Percentiles rank a stretch among this genome's conserved stretches.
phyloP scores from a whole-genome alignment of 2,888 invertebrate species.

The Sarcophaga subvicina region DNA sequence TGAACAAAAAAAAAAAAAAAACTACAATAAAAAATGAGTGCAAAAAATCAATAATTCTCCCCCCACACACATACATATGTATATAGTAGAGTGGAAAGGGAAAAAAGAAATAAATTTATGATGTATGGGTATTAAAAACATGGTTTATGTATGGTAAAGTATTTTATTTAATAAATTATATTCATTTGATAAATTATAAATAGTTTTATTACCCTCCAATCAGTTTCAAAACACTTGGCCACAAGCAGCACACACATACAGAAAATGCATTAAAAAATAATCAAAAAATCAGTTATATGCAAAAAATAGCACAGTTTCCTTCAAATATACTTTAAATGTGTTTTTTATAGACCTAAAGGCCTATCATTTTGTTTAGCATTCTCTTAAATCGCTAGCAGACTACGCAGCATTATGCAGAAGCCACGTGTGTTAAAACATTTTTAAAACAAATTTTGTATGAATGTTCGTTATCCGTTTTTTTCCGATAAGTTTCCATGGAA shows the following conservation, averaged over 20 bases:
- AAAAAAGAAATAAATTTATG: too few relatives aligned
- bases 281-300: neutral
- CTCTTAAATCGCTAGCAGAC: too few relatives aligned
- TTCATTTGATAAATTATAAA: constrained; percentile 51
- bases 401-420: too few relatives aligned
- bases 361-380: too few relatives aligned
- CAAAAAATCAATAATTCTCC: constrained; percentile 49
- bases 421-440: too few relatives aligned
- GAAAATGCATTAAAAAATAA: too few relatives aligned
- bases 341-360: too few relatives aligned
- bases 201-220: constrained; percentile 15
- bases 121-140: neutral
- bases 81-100: neutral
- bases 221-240: constrained; percentile 21
- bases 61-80: neutral
- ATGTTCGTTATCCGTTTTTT: too few relatives aligned
- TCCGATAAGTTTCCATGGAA: too few relatives aligned
- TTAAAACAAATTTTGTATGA: too few relatives aligned
- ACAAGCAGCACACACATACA: neutral
- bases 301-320: neutral
- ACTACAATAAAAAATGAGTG: neutral
- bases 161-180: constrained; percentile 54
- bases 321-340: too few relatives aligned
- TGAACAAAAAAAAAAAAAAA: constrained; percentile 12
- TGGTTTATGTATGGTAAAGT: constrained; percentile 49